These are phyloP conservation scores for Paraplagusia blochii DNA, from an alignment of 2,113 vertebrate species.

Conservation along the genomic window DNA sequence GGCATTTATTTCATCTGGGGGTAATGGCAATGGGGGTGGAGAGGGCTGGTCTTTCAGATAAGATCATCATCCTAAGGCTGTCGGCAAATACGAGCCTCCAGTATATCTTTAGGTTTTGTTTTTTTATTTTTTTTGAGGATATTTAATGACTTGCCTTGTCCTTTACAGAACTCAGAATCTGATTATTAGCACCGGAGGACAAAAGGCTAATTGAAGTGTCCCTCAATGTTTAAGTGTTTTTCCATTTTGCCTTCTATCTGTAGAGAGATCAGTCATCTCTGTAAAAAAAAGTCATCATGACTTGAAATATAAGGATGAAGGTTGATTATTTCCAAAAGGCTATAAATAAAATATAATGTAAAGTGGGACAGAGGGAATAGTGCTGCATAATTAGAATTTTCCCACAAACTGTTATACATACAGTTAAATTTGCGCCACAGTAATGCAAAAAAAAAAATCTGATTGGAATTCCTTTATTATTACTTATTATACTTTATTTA, in stretches of 20 bases:
- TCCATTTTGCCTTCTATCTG: constrained; percentile 28
- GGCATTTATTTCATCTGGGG: constrained; percentile 51
- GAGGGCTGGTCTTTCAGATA: constrained; percentile 4
- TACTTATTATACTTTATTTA: too few relatives aligned
- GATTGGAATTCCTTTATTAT: neutral
- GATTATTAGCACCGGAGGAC: constrained; percentile 69
- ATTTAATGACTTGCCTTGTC: constrained; percentile 71
- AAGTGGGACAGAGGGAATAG: neutral
- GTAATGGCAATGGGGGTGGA: neutral
- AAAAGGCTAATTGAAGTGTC: constrained; percentile 79
- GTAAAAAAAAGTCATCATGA: constrained; percentile 55
- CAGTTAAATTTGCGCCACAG: neutral
- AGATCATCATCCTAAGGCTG: constrained; percentile 16
- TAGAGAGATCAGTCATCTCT: constrained; percentile 51
- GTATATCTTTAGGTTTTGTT: constrained; percentile 55
- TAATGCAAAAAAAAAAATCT: too few relatives aligned
- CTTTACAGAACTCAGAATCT: constrained; percentile 66
- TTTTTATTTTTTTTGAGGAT: constrained; percentile 56
- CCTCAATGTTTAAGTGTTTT: constrained; percentile 62
- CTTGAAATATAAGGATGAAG: constrained; percentile 53
- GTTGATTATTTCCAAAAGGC: constrained; percentile 52
- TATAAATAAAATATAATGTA: constrained; percentile 9
- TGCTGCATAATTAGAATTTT: neutral
- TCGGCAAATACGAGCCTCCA: constrained; percentile 55
- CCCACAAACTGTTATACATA: neutral